Evolutionary conservation across 2,888 invertebrate genomes (phyloP).

Genomic region (Nephrotoma flavescens): DNA sequence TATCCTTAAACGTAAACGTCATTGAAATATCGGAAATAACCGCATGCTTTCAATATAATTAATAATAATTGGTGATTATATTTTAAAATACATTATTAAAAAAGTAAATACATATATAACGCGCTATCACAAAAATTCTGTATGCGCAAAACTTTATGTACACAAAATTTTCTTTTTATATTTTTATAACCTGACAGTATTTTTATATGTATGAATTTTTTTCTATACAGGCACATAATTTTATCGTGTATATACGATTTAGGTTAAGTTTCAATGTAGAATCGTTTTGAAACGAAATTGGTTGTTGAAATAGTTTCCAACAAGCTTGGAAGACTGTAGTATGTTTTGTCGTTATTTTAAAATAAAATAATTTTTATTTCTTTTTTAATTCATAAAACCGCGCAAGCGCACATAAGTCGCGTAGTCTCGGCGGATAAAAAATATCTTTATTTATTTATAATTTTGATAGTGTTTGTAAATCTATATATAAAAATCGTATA

Average conservation of each 20-base stretch:
- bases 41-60: background rate
- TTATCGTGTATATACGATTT: background rate
- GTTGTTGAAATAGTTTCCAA: constrained; percentile 3
- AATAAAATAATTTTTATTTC: background rate
- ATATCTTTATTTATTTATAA: background rate
- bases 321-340: constrained; percentile 5
- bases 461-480: background rate
- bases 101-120: background rate
- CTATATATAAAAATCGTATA: background rate
- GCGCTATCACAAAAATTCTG: background rate
- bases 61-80: background rate
- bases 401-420: background rate
- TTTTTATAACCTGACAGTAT: background rate
- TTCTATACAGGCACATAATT: background rate
- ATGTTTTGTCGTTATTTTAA: background rate
- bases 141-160: background rate
- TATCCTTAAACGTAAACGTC: background rate
- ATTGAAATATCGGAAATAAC: background rate
- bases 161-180: background rate
- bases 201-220: background rate
- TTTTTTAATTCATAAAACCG: background rate
- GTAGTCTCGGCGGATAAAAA: background rate
- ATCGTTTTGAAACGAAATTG: background rate
- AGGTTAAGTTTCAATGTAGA: background rate
- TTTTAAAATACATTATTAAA: background rate